Percentiles rank a stretch among this genome's conserved stretches.
Conservation (phyloP, 2,888 invertebrate genomes). For the Hyalella azteca region DNA sequence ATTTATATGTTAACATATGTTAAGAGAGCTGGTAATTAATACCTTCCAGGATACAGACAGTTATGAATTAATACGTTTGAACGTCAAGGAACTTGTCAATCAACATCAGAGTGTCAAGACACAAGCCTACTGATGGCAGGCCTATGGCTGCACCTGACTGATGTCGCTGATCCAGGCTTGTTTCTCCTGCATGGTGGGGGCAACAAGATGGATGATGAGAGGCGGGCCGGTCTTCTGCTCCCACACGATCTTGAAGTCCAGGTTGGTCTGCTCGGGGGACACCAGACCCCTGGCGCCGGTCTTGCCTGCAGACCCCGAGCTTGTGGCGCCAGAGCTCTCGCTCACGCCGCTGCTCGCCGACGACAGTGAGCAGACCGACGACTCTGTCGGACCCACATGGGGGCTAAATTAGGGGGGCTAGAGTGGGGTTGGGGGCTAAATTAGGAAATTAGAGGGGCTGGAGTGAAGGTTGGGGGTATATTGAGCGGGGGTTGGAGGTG, state of each 20-base stretch:
- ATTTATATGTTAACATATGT: too few species aligned
- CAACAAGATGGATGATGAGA: constrained; percentile 71
- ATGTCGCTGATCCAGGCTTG: constrained; percentile 93
- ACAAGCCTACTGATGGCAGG: too few species aligned
- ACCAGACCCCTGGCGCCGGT: constrained; percentile 60
- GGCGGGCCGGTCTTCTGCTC: constrained; percentile 72
- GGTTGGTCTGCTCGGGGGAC: constrained; percentile 66
- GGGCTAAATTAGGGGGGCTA: not conserved
- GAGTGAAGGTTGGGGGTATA: too few species aligned
- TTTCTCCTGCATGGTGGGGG: constrained; percentile 84
- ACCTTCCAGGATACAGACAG: too few species aligned
- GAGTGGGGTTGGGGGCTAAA: too few species aligned
- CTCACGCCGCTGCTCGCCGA: constrained; percentile 67
- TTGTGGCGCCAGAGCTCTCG: constrained; percentile 61
- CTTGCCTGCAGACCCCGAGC: constrained; percentile 60
- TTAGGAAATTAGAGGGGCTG: too few species aligned
- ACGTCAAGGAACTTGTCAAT: too few species aligned
- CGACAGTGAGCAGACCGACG: constrained; percentile 68
- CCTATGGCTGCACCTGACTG: constrained; percentile 71
- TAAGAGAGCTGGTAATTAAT: too few species aligned
- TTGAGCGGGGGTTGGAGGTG: too few species aligned
- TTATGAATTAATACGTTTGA: too few species aligned
- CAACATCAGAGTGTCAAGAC: too few species aligned
- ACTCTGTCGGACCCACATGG: too few species aligned
- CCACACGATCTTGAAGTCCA: constrained; percentile 76